Base-by-base conservation (phyloP, 1,140 invertebrate genomes). In the Drosophila pandora region DNA sequence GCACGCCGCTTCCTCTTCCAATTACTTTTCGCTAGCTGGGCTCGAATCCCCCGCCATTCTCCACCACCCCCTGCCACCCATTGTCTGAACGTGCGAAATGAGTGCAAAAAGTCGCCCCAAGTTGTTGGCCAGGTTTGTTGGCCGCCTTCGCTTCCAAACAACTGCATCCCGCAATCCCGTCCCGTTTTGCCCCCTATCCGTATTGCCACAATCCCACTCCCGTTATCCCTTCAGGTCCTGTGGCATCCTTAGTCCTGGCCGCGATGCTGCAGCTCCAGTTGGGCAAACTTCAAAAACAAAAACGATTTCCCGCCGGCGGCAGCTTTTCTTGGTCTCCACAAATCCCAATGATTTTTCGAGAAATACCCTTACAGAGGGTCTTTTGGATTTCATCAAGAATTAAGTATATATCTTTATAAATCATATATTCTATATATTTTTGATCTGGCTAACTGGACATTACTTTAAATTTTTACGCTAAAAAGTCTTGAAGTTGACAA, bases 91-190 rank as follows among this genome's bases (percentile, higher is more conserved):
- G 67, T 85, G 81, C 73, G 77, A 85, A 85, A 87, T 87, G 83
- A 82, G 83, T 87, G 82, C 82, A 78, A 69, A 87, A 82, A 82
- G 82, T 87, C 75, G 82, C 82, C 82, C 57, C 69, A 87, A 79
- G 82, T 78, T 67, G 79, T 75, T 69, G 70, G 57, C 50, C 77
- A 56, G 62, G 63, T 68, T 73, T 52, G 61, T 43, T 17, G 17
- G 32, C 47, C 30, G 47, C 39, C 71, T 73, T 60, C 48, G 75
- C 56, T 50, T 34, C 48, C 22, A 52, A 52, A 43, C 41, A 21
- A 17, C 17, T 47, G 21, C 43, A 56, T 47, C 30, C 39, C 59
- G 39, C 49, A 47, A 22, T 22, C 43, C 53, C 43, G 17, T 17
- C 17, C 17, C 17, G 17, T 17, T 17, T 17, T 1, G 17, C 17